Evolutionary conservation across 1,140 invertebrate genomes (phyloP).

Genomic region (Lepidurus apus): DNA sequence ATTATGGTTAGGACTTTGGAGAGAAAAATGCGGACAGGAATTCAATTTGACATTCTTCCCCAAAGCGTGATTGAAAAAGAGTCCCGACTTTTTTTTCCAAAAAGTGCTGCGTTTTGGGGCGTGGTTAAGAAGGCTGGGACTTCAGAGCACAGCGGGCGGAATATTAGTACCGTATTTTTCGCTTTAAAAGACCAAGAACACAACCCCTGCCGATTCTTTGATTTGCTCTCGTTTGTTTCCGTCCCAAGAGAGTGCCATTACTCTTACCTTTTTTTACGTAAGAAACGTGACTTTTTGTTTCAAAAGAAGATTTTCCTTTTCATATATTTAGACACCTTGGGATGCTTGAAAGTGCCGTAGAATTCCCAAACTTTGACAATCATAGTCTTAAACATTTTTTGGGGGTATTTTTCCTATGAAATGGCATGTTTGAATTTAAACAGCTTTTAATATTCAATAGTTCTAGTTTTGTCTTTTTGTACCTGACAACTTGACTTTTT

Average conservation of each 20-base stretch:
- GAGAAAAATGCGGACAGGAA: not conserved
- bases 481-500: no score
- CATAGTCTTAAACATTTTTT: no score
- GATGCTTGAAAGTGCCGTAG: no score
- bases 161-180: not conserved
- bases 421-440: no score
- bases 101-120: slow-evolving; percentile 4
- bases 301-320: no score
- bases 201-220: slow-evolving; percentile 14
- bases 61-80: slow-evolving; percentile 1
- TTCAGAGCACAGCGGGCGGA: not conserved
- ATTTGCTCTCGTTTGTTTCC: slow-evolving; percentile 18
- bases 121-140: not conserved
- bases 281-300: not conserved
- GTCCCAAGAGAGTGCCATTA: not conserved
- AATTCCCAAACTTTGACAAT: no score
- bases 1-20: not conserved
- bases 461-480: no score
- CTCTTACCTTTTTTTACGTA: not conserved
- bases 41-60: slow-evolving; percentile 22
- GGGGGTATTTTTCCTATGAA: no score
- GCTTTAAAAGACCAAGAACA: not conserved
- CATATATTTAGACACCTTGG: no score
- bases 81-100: not conserved
- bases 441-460: no score